A percentile compares a stretch with the other conserved stretches of the same genome.
phyloP scores from a whole-genome alignment of 1,140 invertebrate species.

The Brachionus plicatilis region DNA sequence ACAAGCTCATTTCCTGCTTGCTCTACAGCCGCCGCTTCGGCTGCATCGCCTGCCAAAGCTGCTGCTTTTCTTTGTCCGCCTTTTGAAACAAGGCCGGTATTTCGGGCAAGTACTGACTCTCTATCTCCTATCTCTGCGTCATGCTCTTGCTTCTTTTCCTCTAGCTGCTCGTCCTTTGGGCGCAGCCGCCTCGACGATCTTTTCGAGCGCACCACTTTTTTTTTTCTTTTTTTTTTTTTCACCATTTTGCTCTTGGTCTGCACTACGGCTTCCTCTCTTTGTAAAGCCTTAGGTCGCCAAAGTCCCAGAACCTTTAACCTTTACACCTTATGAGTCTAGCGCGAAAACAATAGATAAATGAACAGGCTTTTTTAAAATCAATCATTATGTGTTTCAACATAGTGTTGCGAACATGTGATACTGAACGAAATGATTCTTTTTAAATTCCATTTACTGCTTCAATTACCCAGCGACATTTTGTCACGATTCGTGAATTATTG shows the following conservation, averaged over 20 bases:
- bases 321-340: too few relatives aligned
- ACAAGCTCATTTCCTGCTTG: background rate
- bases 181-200: background rate
- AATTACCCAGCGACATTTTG: too few relatives aligned
- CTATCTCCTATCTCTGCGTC: background rate
- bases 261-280: background rate
- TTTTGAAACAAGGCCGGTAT: constrained; percentile 8
- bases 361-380: too few relatives aligned
- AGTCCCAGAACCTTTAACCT: constrained; percentile 36
- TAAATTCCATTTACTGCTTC: too few relatives aligned
- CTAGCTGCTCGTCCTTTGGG: background rate
- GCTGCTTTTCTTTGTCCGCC: background rate
- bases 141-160: background rate
- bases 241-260: background rate
- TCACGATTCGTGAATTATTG: too few relatives aligned
- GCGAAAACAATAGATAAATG: too few relatives aligned
- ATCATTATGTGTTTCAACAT: too few relatives aligned
- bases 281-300: constrained; percentile 24
- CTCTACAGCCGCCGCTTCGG: background rate
- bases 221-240: background rate
- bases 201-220: background rate
- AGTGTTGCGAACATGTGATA: too few relatives aligned
- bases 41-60: background rate
- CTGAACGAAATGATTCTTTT: too few relatives aligned
- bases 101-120: constrained; percentile 15